Conservation (phyloP, 2,797 vertebrate species). For the Sitta carolinensis region DNA sequence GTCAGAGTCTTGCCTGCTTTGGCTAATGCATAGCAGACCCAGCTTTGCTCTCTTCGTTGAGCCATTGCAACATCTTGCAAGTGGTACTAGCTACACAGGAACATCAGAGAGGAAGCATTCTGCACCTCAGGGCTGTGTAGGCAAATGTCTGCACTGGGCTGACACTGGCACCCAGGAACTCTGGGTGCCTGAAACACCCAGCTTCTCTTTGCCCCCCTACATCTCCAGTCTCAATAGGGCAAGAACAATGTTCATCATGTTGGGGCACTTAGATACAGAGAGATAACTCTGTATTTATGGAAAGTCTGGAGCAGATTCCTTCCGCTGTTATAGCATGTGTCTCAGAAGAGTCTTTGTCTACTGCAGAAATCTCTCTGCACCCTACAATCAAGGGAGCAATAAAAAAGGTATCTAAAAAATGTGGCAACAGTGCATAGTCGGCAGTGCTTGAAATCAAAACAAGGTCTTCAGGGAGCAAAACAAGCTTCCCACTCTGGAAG, state of each 20-base stretch:
- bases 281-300: not conserved
- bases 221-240: not conserved
- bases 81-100: not conserved
- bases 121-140: not conserved
- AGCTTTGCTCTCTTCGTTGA: not conserved
- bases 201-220: not conserved
- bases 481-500: not conserved
- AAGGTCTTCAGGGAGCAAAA: not conserved
- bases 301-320: not conserved
- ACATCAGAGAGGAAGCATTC: not conserved
- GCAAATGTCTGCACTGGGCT: not conserved
- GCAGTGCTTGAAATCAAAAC: not conserved
- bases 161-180: not conserved
- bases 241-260: not conserved
- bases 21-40: not conserved
- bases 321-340: not conserved
- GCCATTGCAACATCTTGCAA: not conserved
- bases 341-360: not conserved
- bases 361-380: not conserved
- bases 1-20: not conserved
- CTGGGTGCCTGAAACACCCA: fast-evolving
- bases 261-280: not conserved
- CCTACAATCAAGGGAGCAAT: not conserved
- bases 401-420: constrained; percentile 32
- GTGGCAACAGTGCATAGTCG: not conserved